A percentile compares a stretch with the other conserved stretches of the same genome.
Evolutionary conservation across 1,140 invertebrate species (phyloP).

Genomic region (Drosophila micromelanica): DNA sequence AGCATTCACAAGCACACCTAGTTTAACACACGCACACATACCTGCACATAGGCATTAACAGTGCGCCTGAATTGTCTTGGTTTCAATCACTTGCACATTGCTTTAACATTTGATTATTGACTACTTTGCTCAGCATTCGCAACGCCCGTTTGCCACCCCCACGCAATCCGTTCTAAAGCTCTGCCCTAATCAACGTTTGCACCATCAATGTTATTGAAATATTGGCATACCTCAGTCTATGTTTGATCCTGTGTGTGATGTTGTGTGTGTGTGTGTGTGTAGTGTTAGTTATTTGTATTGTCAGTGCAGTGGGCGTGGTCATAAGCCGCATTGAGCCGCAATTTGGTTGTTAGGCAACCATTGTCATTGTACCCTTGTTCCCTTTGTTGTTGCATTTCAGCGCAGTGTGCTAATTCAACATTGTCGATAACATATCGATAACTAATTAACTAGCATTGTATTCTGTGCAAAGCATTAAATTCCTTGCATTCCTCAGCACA

Average conservation of each 20-base stretch:
- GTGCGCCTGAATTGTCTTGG: constrained; percentile 18
- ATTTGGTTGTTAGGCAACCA: constrained; percentile 12
- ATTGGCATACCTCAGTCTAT: constrained; percentile 9
- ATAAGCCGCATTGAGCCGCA: constrained; percentile 7
- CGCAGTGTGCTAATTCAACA: not conserved
- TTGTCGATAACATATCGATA: constrained; percentile 23
- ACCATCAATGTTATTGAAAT: constrained; percentile 25
- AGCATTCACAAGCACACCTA: constrained; percentile 3
- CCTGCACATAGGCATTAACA: constrained; percentile 6
- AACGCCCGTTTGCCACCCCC: too few relatives aligned
- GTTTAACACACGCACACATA: constrained; percentile 7
- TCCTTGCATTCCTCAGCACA: too few relatives aligned
- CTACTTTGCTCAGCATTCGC: not conserved
- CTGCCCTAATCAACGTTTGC: constrained; percentile 16
- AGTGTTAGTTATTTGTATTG: constrained; percentile 9
- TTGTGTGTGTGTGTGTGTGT: not conserved
- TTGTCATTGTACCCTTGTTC: not conserved
- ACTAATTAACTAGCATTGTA: constrained; percentile 2
- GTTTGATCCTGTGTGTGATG: not conserved
- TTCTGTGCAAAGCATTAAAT: too few relatives aligned
- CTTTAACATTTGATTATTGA: constrained; percentile 47
- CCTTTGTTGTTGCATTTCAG: constrained; percentile 1
- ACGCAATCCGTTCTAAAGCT: not conserved
- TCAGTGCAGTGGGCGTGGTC: constrained; percentile 10
- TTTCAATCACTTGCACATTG: constrained; percentile 33